Percentiles rank a stretch among this genome's conserved stretches.
Conservation (phyloP, 2,113 vertebrate species). For the Anser brachyrhynchus region DNA sequence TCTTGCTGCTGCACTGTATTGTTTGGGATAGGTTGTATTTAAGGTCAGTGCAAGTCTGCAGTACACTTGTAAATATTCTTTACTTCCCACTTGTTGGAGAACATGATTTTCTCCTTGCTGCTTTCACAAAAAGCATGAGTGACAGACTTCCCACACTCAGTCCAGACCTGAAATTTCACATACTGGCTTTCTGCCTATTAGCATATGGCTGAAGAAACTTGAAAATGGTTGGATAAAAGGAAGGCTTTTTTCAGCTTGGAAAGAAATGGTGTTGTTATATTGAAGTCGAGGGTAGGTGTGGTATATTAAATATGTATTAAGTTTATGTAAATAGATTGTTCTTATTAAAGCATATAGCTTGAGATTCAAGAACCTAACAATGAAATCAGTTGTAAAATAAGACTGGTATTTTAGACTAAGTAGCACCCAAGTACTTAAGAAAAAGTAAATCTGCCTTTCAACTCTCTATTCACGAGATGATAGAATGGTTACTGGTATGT, state of each 20-base stretch:
- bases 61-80: conserved; percentile 9
- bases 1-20: neutral
- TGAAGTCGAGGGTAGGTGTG: neutral
- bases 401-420: neutral
- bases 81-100: conserved; percentile 10
- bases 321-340: conserved; percentile 3
- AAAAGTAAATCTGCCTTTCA: neutral
- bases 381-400: neutral
- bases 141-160: conserved; percentile 37
- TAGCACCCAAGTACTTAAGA: neutral
- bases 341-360: neutral
- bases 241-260: neutral
- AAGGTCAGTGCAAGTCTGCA: neutral
- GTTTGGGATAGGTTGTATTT: neutral
- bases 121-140: conserved; percentile 28
- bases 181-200: neutral
- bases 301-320: neutral
- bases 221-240: conserved; percentile 3
- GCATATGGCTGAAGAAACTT: conserved; percentile 18
- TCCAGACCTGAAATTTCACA: conserved; percentile 12
- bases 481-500: neutral
- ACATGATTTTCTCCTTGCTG: conserved; percentile 21
- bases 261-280: neutral
- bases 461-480: neutral
- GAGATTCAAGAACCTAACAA: neutral